phyloP scores from a whole-genome alignment of 2,888 invertebrate species.

The Spodoptera picta region DNA sequence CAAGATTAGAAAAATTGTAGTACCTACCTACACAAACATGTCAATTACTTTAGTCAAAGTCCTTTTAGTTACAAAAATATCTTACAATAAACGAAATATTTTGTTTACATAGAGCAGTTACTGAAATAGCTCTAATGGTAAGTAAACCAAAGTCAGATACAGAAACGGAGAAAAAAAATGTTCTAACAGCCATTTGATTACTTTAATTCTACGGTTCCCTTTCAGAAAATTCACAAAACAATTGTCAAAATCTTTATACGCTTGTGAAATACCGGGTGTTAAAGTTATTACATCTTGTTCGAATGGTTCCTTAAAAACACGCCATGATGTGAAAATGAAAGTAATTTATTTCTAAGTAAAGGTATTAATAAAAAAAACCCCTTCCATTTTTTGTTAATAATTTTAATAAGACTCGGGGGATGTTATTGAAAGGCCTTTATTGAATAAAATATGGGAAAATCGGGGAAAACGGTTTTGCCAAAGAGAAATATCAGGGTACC shows the following conservation, averaged over 20 bases:
- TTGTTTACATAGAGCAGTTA: too few relatives aligned
- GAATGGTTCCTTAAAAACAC: constrained; percentile 42
- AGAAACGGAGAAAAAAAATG: too few relatives aligned
- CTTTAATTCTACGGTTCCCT: constrained; percentile 11
- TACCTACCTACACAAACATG: too few relatives aligned
- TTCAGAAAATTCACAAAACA: constrained; percentile 19
- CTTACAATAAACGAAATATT: too few relatives aligned
- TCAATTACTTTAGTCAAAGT: too few relatives aligned
- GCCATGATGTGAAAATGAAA: constrained; percentile 54
- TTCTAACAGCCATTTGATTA: constrained; percentile 18
- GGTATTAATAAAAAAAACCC: constrained; percentile 65
- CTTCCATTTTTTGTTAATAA: constrained; percentile 66
- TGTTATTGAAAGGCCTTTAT: constrained; percentile 77
- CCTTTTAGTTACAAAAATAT: too few relatives aligned
- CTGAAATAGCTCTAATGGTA: too few relatives aligned
- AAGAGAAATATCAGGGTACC: constrained; percentile 66
- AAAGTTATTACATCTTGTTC: constrained; percentile 41
- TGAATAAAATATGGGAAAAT: constrained; percentile 72
- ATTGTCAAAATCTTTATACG: constrained; percentile 30
- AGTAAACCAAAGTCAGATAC: too few relatives aligned
- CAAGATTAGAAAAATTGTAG: too few relatives aligned
- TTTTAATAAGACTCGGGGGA: constrained; percentile 71
- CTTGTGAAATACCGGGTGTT: constrained; percentile 51
- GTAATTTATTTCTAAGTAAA: constrained; percentile 65
- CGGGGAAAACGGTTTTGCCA: constrained; percentile 66